Evolutionary conservation across 2,888 invertebrate genomes (phyloP), one percentile per base, ranked within the genome.

Genomic region (Chloromyia formosa): DNA sequence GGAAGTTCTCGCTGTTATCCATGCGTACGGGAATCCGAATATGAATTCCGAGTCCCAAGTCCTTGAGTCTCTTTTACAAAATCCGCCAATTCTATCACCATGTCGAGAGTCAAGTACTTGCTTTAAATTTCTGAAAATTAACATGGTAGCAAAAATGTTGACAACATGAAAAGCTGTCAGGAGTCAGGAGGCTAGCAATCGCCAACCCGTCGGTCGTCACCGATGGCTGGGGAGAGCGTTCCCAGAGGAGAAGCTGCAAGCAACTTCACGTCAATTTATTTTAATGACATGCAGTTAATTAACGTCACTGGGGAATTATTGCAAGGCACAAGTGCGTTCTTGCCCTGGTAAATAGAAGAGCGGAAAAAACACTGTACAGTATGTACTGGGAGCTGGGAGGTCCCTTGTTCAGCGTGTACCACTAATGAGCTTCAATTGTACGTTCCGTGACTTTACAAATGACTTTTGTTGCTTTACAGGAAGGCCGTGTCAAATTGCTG

Each of bases 271-370:
- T 71, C 71, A 71, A 71, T 71, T 71, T 71, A 71, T 71, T 71
- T 71, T 71, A 71, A 71, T 71, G 58, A 71, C 71, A 71, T 71
- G 58, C 56, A 71, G 71, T 71, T 71, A 71, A 71, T 71, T 71
- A 71, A 71, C 58, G 58, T 71, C 71, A 42, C 56, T 18, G 20
- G 66, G 40, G 53, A 53, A 9, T 54, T 69, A 54, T 27, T 54
- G 53, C 27, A 69, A 22, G 18, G 71, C 56, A 22, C 40, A 58
- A 58, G 40, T 71, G 71, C 71, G 71, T 56, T 56, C 71, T 40
- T 2, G 71, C 7, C 27, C 27, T 35, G 12, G 66, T 49, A n/a
- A n/a, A 49, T 49, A 49, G 49, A n/a, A 49, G 49, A 60, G 40
- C 3, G 40, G 16, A 62, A 62, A 62, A 62, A 62, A 23, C 40